Percentiles rank a stretch among this genome's conserved stretches.
Conservation (phyloP, 2,797 vertebrate species). For the Manis crassicaudata region DNA sequence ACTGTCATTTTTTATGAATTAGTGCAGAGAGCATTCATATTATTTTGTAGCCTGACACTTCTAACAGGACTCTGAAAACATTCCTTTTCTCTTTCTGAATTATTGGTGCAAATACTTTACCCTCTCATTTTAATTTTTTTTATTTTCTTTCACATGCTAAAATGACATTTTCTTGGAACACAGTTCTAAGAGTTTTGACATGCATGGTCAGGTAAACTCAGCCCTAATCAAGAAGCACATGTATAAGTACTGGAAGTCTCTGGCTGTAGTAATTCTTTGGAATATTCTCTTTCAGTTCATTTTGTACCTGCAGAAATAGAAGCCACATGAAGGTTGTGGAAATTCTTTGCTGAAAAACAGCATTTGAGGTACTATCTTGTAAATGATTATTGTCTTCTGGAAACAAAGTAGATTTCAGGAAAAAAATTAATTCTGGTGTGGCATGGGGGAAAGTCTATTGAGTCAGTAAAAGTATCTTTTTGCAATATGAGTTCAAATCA, state of each 20-base stretch:
- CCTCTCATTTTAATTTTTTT: background rate
- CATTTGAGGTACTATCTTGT: background rate
- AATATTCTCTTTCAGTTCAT: background rate
- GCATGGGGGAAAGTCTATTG: background rate
- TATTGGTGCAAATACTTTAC: background rate
- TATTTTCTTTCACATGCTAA: background rate
- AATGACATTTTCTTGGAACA: background rate
- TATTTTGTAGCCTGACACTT: background rate
- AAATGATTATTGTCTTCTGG: background rate
- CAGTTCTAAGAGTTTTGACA: background rate
- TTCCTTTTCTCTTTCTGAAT: conserved; percentile 41
- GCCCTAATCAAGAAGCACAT: background rate
- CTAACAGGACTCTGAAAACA: background rate
- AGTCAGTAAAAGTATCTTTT: background rate
- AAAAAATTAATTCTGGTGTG: background rate
- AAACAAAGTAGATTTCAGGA: background rate
- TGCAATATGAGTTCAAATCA: background rate
- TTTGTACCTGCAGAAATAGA: conserved; percentile 18
- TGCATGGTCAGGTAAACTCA: background rate
- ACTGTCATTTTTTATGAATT: background rate
- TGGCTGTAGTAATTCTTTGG: background rate
- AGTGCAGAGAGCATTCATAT: background rate
- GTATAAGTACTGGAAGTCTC: background rate
- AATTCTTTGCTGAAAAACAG: background rate
- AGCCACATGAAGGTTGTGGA: background rate